Percentiles rank a stretch among this genome's conserved stretches.
phyloP scores from a whole-genome alignment of 2,888 invertebrate species.

The Hirtodrosophila alboralis region DNA sequence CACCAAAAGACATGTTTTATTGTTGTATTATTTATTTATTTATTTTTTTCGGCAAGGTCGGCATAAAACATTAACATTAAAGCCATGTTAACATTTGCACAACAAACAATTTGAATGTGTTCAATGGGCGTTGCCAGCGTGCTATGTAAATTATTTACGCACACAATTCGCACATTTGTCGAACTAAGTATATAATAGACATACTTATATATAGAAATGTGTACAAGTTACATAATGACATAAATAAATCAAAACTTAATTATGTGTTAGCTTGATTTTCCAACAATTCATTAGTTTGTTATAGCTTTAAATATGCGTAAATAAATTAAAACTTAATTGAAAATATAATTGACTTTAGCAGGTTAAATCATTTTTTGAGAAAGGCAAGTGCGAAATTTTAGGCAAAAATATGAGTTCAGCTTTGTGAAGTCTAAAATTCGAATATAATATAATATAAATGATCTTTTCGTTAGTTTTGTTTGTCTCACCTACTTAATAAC shows the following conservation, averaged over 20 bases:
- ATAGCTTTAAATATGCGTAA: constrained; percentile 7
- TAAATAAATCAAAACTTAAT: constrained; percentile 15
- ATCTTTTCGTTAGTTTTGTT: too few relatives aligned
- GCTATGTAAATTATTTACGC: constrained; percentile 60
- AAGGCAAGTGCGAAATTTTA: too few relatives aligned
- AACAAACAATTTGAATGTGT: constrained; percentile 26
- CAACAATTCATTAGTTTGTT: constrained; percentile 13
- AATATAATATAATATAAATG: too few relatives aligned
- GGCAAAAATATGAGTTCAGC: too few relatives aligned
- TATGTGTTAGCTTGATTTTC: constrained; percentile 54
- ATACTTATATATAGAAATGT: neutral
- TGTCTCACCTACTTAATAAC: neutral
- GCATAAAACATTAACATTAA: constrained; percentile 26
- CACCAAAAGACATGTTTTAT: constrained; percentile 37
- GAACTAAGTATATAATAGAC: constrained; percentile 16
- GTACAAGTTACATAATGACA: constrained; percentile 35
- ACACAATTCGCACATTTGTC: constrained; percentile 62
- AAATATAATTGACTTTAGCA: too few relatives aligned
- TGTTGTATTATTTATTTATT: too few relatives aligned
- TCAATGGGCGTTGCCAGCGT: constrained; percentile 23
- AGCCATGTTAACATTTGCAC: constrained; percentile 42
- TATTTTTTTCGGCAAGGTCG: constrained; percentile 52
- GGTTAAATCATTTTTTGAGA: too few relatives aligned
- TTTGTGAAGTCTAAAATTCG: too few relatives aligned
- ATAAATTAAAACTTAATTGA: constrained; percentile 16